A percentile compares a stretch with the other conserved stretches of the same genome.
Evolutionary conservation across 2,113 vertebrate species (phyloP).

Genomic region (Recurvirostra avosetta): DNA sequence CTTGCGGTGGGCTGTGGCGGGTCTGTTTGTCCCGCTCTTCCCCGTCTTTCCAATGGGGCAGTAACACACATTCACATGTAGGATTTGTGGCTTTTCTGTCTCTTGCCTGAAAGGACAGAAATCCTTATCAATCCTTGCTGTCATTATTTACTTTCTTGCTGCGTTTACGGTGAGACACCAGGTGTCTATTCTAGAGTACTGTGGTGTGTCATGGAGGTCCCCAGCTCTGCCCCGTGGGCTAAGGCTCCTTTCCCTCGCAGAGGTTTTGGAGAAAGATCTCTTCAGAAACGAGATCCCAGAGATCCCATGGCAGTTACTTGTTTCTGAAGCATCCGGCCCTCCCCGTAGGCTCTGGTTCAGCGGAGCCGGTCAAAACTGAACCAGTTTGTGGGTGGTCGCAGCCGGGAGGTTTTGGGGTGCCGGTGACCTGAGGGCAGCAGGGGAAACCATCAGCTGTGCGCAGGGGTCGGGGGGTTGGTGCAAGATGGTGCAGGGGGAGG

Average conservation of each 20-base stretch:
- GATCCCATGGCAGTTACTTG: rapidly evolving
- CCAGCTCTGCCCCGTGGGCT: background rate
- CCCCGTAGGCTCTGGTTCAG: rapidly evolving
- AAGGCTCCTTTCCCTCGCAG: background rate
- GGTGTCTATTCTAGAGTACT: background rate
- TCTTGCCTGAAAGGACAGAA: background rate
- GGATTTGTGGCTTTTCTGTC: background rate
- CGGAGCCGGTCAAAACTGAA: background rate
- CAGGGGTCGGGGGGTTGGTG: background rate
- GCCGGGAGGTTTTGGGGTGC: background rate
- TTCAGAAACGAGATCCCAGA: background rate
- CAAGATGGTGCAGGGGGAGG: background rate
- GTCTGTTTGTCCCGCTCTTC: background rate
- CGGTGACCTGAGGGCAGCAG: rapidly evolving
- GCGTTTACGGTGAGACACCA: background rate
- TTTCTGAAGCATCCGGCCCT: background rate
- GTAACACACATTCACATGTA: background rate
- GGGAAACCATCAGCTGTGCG: rapidly evolving
- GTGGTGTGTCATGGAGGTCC: background rate
- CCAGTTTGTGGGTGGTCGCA: background rate
- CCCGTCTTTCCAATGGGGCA: background rate
- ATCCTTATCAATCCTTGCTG: background rate
- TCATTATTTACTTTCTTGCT: background rate
- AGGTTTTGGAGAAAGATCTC: background rate
- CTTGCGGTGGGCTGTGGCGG: background rate